Conservation (phyloP, 2,888 invertebrate species). For the Metalampra italica region DNA sequence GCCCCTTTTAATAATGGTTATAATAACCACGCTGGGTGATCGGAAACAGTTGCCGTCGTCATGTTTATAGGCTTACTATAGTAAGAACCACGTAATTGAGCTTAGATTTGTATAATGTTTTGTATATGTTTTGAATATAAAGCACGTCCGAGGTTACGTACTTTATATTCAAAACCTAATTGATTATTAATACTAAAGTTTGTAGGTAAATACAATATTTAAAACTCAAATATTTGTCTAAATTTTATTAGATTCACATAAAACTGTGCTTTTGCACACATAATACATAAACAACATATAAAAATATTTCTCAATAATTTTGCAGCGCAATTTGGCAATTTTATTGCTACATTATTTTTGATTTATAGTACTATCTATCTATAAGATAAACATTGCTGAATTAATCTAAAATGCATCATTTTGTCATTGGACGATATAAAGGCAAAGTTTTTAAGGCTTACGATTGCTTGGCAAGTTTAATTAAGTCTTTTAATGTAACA, state of each 20-base stretch:
- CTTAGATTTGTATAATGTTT: no score
- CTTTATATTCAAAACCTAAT: no score
- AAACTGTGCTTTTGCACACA: slow-evolving; percentile 35
- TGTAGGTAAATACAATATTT: not conserved
- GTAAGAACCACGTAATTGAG: no score
- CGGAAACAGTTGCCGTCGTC: no score
- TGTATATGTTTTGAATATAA: no score
- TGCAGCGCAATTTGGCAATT: slow-evolving; percentile 27
- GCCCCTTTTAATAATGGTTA: no score
- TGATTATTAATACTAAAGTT: not conserved
- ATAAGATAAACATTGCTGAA: not conserved
- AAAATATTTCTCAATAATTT: slow-evolving; percentile 36
- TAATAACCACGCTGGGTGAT: no score
- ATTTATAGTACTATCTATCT: not conserved
- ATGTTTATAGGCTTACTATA: no score
- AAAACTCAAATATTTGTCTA: not conserved
- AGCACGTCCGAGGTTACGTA: no score
- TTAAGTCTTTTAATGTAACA: slow-evolving; percentile 28
- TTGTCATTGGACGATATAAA: slow-evolving; percentile 32
- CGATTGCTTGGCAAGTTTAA: slow-evolving; percentile 47
- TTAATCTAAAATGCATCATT: not conserved
- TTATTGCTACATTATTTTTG: slow-evolving; percentile 23
- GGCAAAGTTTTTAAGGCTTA: slow-evolving; percentile 23
- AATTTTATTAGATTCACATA: slow-evolving; percentile 43
- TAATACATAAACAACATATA: slow-evolving; percentile 35